phyloP scores from a whole-genome alignment of 2,113 vertebrate species.

The Ceyx margarethae region DNA sequence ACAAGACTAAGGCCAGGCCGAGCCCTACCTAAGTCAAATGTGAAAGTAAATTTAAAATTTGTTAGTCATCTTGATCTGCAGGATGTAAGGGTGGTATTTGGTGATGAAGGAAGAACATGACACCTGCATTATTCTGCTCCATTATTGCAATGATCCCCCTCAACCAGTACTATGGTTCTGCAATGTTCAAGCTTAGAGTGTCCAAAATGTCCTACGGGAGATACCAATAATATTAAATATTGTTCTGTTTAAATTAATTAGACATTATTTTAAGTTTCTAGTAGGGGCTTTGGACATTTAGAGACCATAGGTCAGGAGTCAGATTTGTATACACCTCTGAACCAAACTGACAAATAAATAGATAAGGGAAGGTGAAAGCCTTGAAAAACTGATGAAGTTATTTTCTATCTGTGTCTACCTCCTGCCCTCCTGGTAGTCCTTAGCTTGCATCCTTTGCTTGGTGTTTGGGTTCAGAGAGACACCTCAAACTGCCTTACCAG shows the following conservation, averaged over 20 bases:
- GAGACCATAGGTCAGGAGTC: accelerated
- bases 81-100: background rate
- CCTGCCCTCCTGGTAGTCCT: background rate
- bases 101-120: background rate
- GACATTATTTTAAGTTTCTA: background rate
- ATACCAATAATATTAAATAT: background rate
- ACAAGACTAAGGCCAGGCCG: background rate
- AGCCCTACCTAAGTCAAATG: background rate
- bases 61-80: background rate
- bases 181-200: background rate
- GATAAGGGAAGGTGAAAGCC: accelerated
- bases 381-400: background rate
- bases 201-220: background rate
- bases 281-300: background rate
- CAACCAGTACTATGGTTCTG: background rate
- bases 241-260: background rate
- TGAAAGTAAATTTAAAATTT: background rate
- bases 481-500: background rate
- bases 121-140: background rate
- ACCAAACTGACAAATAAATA: background rate
- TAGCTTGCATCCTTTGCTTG: background rate
- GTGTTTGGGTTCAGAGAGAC: background rate
- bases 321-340: background rate
- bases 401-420: background rate
- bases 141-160: accelerated